phyloP scores from a whole-genome alignment of 2,888 invertebrate genomes.

The Leucophenga montana region DNA sequence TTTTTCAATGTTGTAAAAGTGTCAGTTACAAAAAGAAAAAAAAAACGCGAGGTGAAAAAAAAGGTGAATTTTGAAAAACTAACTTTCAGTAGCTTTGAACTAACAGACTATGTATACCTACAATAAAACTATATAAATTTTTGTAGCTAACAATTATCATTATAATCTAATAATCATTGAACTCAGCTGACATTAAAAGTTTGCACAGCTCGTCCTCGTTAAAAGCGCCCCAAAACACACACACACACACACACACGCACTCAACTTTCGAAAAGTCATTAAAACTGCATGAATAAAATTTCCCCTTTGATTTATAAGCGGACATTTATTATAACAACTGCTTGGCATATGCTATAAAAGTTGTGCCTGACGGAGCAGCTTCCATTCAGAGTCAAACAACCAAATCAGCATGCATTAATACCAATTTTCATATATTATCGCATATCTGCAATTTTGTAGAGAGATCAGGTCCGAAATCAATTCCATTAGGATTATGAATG shows the following conservation, averaged over 20 bases:
- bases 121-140: too few species aligned
- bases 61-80: too few species aligned
- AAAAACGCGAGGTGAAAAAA: too few species aligned
- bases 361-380: conserved; percentile 54
- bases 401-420: conserved; percentile 39
- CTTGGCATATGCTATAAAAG: conserved; percentile 44
- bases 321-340: conserved; percentile 50
- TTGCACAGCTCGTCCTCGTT: neutral
- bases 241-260: conserved; percentile 24
- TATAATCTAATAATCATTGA: too few species aligned
- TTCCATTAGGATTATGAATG: conserved; percentile 67
- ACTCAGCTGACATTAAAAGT: neutral
- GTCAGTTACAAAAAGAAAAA: too few species aligned
- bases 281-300: conserved; percentile 67
- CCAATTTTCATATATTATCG: conserved; percentile 53
- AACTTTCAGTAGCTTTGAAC: too few species aligned
- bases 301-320: conserved; percentile 63
- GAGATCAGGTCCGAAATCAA: conserved; percentile 55
- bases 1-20: too few species aligned
- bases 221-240: conserved; percentile 14
- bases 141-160: too few species aligned
- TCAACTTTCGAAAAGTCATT: conserved; percentile 57
- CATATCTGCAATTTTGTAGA: conserved; percentile 53
- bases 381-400: too few species aligned
- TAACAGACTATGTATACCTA: too few species aligned